Conservation (phyloP, 2,888 invertebrate genomes). For the Baronia brevicornis region DNA sequence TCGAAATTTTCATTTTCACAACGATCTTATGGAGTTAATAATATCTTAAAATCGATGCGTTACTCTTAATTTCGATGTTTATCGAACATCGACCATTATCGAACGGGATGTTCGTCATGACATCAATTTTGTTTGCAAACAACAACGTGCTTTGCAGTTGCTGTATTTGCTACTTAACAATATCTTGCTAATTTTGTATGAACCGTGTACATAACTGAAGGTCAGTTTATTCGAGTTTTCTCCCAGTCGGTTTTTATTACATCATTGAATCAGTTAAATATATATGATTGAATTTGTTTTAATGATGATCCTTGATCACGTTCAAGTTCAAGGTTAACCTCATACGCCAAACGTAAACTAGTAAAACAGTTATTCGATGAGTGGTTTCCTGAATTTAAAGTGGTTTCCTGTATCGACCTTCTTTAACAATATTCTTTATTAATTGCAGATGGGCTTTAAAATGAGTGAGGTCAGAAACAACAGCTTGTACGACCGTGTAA, state of each 20-base stretch:
- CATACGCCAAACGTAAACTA: conserved; percentile 22
- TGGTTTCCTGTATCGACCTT: conserved; percentile 1
- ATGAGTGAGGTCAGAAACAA: conserved; percentile 40
- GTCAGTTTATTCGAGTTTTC: conserved; percentile 11
- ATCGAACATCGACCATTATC: too few relatives aligned
- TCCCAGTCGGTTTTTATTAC: conserved; percentile 3
- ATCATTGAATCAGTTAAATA: not conserved
- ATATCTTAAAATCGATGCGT: too few relatives aligned
- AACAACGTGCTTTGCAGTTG: conserved; percentile 12
- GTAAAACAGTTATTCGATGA: conserved; percentile 29
- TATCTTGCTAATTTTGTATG: not conserved
- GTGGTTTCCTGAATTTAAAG: too few relatives aligned
- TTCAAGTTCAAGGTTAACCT: conserved; percentile 42
- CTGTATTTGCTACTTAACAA: conserved; percentile 1
- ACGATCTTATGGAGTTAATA: too few relatives aligned
- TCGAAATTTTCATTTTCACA: too few relatives aligned
- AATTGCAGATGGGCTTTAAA: conserved; percentile 58
- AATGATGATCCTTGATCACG: conserved; percentile 26
- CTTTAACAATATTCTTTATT: conserved; percentile 16
- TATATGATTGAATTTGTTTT: conserved; percentile 1
- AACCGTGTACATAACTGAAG: conserved; percentile 14
- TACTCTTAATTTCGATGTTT: too few relatives aligned
- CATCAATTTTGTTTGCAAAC: conserved; percentile 22
- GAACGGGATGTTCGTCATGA: conserved; percentile 1
- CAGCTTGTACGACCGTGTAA: conserved; percentile 62